phyloP scores from a whole-genome alignment of 1,140 invertebrate genomes.

The Nephotettix cincticeps region DNA sequence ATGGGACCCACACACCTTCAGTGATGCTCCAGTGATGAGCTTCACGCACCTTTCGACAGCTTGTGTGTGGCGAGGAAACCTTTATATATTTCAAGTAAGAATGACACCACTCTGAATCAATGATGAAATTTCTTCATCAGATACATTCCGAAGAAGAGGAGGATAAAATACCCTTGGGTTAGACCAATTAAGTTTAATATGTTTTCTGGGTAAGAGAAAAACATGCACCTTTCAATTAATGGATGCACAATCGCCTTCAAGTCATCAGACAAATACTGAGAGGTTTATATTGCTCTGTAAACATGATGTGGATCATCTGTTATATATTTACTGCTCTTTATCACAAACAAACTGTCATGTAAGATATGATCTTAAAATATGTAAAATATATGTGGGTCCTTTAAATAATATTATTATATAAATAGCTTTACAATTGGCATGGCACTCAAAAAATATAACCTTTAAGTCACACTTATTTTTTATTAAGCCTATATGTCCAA shows the following conservation, averaged over 20 bases:
- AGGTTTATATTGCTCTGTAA: conserved; percentile 35
- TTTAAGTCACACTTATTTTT: too few relatives aligned
- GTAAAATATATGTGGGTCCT: not conserved
- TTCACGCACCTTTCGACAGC: conserved; percentile 42
- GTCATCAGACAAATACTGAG: conserved; percentile 28
- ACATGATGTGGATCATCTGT: conserved; percentile 39
- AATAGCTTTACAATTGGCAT: too few relatives aligned
- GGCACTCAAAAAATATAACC: too few relatives aligned
- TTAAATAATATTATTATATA: too few relatives aligned
- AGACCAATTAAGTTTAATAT: not conserved
- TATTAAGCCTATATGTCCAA: too few relatives aligned
- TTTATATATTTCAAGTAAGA: conserved; percentile 9
- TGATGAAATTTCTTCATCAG: conserved; percentile 32
- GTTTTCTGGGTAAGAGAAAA: conserved; percentile 35
- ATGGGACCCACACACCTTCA: conserved; percentile 32
- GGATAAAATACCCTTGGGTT: conserved; percentile 27
- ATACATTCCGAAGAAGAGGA: conserved; percentile 27
- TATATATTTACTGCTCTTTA: conserved; percentile 40
- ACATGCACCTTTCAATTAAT: conserved; percentile 38
- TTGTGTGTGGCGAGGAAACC: conserved; percentile 41
- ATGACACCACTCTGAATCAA: not conserved
- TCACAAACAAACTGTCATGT: conserved; percentile 44
- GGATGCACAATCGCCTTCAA: conserved; percentile 37
- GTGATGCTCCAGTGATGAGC: conserved; percentile 39
- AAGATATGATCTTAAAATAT: conserved; percentile 44